Base-by-base conservation (phyloP, 2,113 vertebrate genomes). In the Atractosteus spatula region DNA sequence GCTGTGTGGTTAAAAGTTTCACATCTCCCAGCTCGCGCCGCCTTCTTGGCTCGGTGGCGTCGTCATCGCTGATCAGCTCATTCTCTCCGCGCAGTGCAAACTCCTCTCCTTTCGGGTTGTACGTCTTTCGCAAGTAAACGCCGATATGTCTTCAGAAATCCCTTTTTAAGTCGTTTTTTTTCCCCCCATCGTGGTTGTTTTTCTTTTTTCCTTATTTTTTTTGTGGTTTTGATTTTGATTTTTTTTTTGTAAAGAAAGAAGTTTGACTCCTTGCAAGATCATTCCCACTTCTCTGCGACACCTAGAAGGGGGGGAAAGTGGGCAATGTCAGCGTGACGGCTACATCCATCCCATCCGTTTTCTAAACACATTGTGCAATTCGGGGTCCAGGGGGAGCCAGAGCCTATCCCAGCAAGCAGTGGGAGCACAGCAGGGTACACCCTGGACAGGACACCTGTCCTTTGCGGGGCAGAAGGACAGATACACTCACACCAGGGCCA, bases 111-210 rank as follows among this genome's bases (percentile, higher is more conserved):
- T 76, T 66, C 78, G 73, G 8, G 72, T 77, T 61, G 44, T 78
- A 86, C 78, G 61, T 87, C 89, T 87, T 86, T 5, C 82, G 45
- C 84, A 90, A 86, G 87, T 89, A 89, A 90, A 90, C 88, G 87
- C 86, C 91, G 90, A 93, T 93, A 93, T 92, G 91, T 92, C 87
- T 92, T 87, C 87, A 84, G 84, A 88, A 89, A 89, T 83, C 83
- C 86, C 79, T 75, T 62, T 62, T 62, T 62, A 29, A 16, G 13
- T 14, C 6, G 3, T 62, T 62, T 62, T 7, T 29, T 11, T 85
- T 76, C 67, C 7, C 74, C 61, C 67, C 73, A 68, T 86, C 74
- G 77, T 82, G 79, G 85, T 87, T 81, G 78, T 78, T 70, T 72
- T 72, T 59, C 87, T 89, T 84, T 73, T 77, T 77, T 82, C 86